phyloP scores from a whole-genome alignment of 2,797 vertebrate genomes.

The Chromis chromis region DNA sequence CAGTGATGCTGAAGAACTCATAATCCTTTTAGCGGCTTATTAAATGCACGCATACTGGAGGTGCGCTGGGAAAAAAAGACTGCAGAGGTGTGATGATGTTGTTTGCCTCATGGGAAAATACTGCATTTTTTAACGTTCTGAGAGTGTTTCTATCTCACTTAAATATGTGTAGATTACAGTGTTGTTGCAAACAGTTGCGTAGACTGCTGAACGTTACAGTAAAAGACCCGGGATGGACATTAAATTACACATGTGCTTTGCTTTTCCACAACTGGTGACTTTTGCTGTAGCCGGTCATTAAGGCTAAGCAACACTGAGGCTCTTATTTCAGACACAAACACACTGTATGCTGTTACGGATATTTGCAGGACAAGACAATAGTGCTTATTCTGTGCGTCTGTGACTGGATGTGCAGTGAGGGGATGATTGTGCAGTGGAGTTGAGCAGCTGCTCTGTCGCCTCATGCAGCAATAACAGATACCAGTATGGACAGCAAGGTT shows the following conservation, averaged over 20 bases:
- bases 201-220: neutral
- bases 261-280: slow-evolving; percentile 23
- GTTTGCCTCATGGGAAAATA: slow-evolving; percentile 9
- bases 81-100: neutral
- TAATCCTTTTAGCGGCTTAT: slow-evolving; percentile 52
- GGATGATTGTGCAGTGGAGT: slow-evolving; percentile 83
- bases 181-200: neutral
- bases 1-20: slow-evolving; percentile 37
- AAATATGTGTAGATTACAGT: neutral
- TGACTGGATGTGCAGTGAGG: slow-evolving; percentile 83
- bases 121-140: neutral
- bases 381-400: slow-evolving; percentile 88
- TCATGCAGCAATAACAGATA: slow-evolving; percentile 10
- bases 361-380: slow-evolving; percentile 83
- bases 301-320: slow-evolving; percentile 55
- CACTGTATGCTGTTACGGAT: slow-evolving; percentile 53
- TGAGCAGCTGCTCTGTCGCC: slow-evolving; percentile 87
- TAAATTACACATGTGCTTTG: slow-evolving; percentile 25
- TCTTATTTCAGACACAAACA: slow-evolving; percentile 61
- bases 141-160: neutral
- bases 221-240: neutral
- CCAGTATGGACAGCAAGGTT: neutral
- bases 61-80: slow-evolving; percentile 15
- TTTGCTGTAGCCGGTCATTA: slow-evolving; percentile 40
- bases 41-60: slow-evolving; percentile 38